phyloP scores from a whole-genome alignment of 2,113 vertebrate genomes.

The Enhydra lutris region DNA sequence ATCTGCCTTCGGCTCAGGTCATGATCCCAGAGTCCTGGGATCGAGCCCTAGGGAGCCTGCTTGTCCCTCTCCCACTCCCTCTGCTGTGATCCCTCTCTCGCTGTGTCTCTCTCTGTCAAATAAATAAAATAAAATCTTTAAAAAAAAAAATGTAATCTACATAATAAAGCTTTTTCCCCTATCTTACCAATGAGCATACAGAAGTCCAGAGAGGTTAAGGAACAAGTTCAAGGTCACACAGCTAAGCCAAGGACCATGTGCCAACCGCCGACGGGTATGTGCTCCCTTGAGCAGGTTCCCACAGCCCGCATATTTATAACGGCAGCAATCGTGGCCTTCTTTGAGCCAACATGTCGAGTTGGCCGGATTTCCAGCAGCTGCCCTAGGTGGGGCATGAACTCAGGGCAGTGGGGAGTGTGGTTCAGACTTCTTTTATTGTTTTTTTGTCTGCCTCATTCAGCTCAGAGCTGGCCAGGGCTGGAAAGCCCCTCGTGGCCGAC shows the following conservation, averaged over 20 bases:
- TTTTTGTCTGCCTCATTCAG: background rate
- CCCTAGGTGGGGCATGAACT: fast-evolving
- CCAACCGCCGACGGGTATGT: fast-evolving
- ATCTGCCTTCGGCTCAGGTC: too few species aligned
- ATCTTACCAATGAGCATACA: background rate
- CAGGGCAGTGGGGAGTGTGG: fast-evolving
- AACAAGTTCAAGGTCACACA: background rate
- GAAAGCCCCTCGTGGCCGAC: background rate
- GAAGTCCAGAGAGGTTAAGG: background rate
- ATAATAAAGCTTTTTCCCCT: background rate
- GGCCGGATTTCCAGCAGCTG: background rate
- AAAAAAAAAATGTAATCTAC: too few species aligned
- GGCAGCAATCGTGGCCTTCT: background rate
- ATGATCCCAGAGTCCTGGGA: too few species aligned
- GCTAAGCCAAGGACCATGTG: background rate
- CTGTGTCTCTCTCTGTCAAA: too few species aligned
- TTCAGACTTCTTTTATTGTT: background rate
- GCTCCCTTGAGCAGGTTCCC: background rate
- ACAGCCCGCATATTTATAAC: background rate
- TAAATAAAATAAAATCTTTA: too few species aligned
- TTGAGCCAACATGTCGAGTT: background rate
- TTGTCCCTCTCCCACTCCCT: too few species aligned
- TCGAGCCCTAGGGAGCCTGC: too few species aligned
- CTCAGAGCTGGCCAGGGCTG: background rate
- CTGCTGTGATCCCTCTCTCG: too few species aligned